Evolutionary conservation across 2,113 vertebrate genomes (phyloP), one percentile per base, ranked within the genome.

Genomic region (Sorex araneus): DNA sequence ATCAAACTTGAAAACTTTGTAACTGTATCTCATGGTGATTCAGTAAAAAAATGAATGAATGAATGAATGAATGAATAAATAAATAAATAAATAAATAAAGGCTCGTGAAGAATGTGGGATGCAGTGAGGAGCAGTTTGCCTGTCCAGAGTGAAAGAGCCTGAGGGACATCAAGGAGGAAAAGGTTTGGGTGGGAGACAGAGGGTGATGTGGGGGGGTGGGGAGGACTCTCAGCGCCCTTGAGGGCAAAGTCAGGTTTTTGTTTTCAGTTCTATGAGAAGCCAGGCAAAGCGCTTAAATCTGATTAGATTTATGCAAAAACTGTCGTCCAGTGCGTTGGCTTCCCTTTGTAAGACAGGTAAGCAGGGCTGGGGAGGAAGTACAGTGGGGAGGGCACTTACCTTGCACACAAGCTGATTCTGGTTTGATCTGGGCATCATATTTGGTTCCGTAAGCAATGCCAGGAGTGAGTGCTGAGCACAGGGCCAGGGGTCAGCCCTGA

Each of bases 251-350:
- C 66, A 78, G 45, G 16, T 12, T 69, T 78, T 86, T 85, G 25
- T 86, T 93, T 64, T 85, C 75, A 79, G 71, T 89, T 64, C 69
- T 27, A 2, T 30, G 28, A 54, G 63, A 93, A 82, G 6, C 19
- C 50, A 84, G 21, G 21, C 28, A 89, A 85, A 28, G 19, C 34
- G 30, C 73, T 47, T 86, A 88, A 64, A 9, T n/a, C 54, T 57
- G 27, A 50, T 67, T 11, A 86, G 70, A 43, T 67, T 82, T 77
- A 73, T 21, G 16, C 57, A 66, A n/a, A 23, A 66, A n/a, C 64
- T 43, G 15, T 71, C 82, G 34, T 7, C 28, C 23, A 43, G 12
- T 34, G 71, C 2, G 76, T 82, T 47, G 57, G 7, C 36, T 79
- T 32, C 81, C 25, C 73, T 66, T 4, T 71, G 70, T 89, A 47